Base-by-base conservation (phyloP, 2,888 invertebrate genomes). In the Metellina segmentata region DNA sequence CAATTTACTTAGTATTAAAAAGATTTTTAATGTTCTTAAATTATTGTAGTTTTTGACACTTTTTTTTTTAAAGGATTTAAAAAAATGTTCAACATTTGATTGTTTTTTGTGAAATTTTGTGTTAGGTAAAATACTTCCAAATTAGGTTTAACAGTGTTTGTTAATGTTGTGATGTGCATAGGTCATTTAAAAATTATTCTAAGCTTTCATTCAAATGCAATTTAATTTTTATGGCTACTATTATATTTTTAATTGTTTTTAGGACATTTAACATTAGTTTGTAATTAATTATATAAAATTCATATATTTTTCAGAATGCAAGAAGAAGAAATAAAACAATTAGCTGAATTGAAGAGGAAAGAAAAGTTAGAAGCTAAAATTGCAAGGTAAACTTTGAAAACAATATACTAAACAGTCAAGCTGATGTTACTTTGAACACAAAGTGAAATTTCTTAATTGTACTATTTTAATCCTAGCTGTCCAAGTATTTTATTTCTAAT, bases 311-410 rank as follows among this genome's bases (percentile, higher is more conserved):
- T 13, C 77, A 95, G 95, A 91, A 92, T 95, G 72, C 95, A 96
- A 93, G 96, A 98, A 94, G 96, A 97, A 92, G 98, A 98, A 95
- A 97, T 98, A 96, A 97, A 97, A 94, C 97, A 97, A 94, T 95
- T 98, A n/a, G 96, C 98, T 0, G 98, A 98, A 93, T 97, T 97
- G 94, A 96, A 98, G 85, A 97, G 97, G 93, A 95, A 97, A 19
- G 99, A 99, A 94, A 99, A 99, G 94, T 96, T 97, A 92, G 98
- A 98, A 93, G 99, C 98, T 8, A 97, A 97, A 94, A 94, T 96
- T 93, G 98, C 98, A 0, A 96, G 97, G 94, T 97, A 89, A 88
- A 34, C 34, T 34, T 34, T 34, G 34, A 34, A 34, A 34, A 34
- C 4, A 4, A 34, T 34, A 34, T 34, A 34, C 34, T 4, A 2